Percentiles rank a stretch among this genome's conserved stretches.
Evolutionary conservation across 2,113 vertebrate species (phyloP).

Genomic region (Barbus barbus): DNA sequence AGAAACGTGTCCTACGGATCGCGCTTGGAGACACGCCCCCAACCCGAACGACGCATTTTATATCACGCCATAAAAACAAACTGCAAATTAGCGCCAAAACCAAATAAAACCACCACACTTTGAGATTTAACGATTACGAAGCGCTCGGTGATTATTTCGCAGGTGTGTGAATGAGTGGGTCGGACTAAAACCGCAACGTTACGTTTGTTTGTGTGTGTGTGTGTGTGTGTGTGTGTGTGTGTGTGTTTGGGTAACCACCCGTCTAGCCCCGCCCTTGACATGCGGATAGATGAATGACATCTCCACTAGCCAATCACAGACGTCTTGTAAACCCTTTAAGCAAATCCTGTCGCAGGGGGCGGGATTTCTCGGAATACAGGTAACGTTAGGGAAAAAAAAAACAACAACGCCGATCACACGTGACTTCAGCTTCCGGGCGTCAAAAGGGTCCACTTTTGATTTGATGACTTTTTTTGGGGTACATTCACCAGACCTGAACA

Average conservation of each 20-base stretch:
- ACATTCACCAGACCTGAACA: background rate
- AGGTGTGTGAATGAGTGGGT: background rate
- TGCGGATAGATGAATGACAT: conserved; percentile 1
- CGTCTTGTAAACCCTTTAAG: background rate
- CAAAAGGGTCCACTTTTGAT: background rate
- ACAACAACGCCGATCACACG: background rate
- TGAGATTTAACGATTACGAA: background rate
- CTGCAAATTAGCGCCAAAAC: background rate
- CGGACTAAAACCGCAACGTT: background rate
- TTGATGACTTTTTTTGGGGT: background rate
- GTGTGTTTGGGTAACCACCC: background rate
- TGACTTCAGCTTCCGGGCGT: conserved; percentile 15
- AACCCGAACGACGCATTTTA: background rate
- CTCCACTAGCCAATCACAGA: background rate
- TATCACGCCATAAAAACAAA: background rate
- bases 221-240: background rate
- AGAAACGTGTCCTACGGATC: background rate
- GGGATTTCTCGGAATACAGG: conserved; percentile 4
- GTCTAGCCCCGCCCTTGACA: conserved; percentile 14
- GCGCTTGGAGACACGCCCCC: conserved; percentile 27
- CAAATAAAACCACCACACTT: background rate
- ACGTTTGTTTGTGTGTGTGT: background rate
- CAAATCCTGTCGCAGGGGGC: background rate
- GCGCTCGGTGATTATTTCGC: background rate
- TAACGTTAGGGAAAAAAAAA: background rate